Conservation (phyloP, 2,113 vertebrate genomes). For the Xenus cinereus region DNA sequence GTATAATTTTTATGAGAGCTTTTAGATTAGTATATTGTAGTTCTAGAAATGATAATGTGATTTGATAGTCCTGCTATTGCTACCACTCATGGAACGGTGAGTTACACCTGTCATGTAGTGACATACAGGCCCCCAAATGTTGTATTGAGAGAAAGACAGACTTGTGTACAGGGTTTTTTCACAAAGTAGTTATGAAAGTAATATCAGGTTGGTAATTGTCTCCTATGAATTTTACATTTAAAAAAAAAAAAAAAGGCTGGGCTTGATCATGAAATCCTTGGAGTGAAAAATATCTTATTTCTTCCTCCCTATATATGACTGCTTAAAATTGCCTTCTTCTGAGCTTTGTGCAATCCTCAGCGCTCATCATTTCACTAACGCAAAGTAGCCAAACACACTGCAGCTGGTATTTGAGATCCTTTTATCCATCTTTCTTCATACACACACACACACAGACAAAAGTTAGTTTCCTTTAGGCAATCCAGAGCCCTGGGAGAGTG, state of each 20-base stretch:
- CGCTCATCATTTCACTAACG: background rate
- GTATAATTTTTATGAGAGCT: background rate
- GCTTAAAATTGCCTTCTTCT: background rate
- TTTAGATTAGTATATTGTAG: background rate
- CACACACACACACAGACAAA: background rate
- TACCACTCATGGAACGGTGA: background rate
- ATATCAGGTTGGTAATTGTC: background rate
- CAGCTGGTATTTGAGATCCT: constrained; percentile 44
- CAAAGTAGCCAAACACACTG: constrained; percentile 16
- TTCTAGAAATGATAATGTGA: background rate
- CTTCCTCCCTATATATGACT: background rate
- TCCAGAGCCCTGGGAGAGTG: constrained; percentile 21
- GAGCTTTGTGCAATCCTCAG: background rate
- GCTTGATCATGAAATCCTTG: background rate
- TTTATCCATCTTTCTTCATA: constrained; percentile 7
- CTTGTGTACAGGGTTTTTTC: background rate
- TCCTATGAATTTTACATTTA: background rate
- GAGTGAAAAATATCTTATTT: background rate
- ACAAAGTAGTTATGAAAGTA: background rate
- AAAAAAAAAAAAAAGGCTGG: background rate
- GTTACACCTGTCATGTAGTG: background rate
- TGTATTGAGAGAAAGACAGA: background rate
- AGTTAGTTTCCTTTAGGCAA: constrained; percentile 44
- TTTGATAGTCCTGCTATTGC: background rate
- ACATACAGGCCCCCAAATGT: background rate